Conservation (phyloP, 2,888 invertebrate species). For the Strigamia maritima region DNA sequence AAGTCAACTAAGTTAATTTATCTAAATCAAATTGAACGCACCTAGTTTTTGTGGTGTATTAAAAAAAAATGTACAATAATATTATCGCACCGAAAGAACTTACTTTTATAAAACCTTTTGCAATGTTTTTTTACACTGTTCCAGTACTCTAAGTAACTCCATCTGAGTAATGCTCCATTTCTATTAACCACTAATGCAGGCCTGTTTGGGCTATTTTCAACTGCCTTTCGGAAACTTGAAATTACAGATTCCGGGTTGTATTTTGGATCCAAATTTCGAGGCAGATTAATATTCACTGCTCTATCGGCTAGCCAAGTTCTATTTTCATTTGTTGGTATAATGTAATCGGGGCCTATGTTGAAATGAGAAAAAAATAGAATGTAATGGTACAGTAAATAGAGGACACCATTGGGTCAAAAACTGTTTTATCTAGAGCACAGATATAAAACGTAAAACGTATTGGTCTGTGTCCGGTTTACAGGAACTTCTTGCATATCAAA, state of each 20-base stretch:
- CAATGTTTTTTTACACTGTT: background rate
- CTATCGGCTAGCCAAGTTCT: background rate
- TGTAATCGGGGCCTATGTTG: background rate
- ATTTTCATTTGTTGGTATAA: background rate
- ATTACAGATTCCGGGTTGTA: background rate
- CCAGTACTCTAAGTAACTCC: background rate
- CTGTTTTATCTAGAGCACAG: too few relatives aligned
- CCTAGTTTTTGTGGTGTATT: too few relatives aligned
- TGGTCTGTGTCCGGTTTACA: too few relatives aligned
- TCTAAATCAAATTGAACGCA: too few relatives aligned
- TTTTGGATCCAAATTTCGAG: background rate
- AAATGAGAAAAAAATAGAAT: too few relatives aligned
- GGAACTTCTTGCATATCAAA: too few relatives aligned
- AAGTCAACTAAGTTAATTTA: too few relatives aligned
- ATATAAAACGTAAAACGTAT: too few relatives aligned
- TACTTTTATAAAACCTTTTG: conserved; percentile 13
- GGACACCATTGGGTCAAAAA: too few relatives aligned
- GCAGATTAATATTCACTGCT: background rate
- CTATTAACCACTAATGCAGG: background rate
- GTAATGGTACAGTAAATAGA: too few relatives aligned
- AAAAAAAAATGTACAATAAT: too few relatives aligned
- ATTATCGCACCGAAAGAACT: too few relatives aligned
- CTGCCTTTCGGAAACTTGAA: background rate
- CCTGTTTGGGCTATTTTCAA: background rate
- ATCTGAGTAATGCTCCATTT: background rate